Evolutionary conservation across 2,113 vertebrate genomes (phyloP), one percentile per base, ranked within the genome.

Genomic region (Psittacus erithacus): DNA sequence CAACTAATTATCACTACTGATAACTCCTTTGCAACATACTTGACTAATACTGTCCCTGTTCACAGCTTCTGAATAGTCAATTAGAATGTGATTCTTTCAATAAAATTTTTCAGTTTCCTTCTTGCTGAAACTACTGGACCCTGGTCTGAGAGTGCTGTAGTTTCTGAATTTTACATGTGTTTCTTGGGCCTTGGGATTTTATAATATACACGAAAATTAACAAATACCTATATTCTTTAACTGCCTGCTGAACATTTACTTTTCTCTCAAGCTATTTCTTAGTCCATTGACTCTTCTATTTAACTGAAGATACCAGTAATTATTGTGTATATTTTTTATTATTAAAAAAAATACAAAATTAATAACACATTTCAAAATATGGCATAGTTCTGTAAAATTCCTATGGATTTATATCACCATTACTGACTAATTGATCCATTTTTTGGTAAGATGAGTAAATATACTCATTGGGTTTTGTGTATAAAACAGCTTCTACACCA

Each of bases 101-200:
- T 52, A 68, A 16, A 29, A 8, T 90, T 92, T 92, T 95, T 88
- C 80, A 38, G 46, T 95, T 91, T 92, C n/a, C 31, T 73, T 57
- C 64, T 79, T 92, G 44, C 17, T 86, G 60, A 73, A 94, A 82
- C 41, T 78, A 65, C 44, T 65, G 62, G 64, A 79, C 59, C 46
- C 68, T 95, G 28, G 31, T 89, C 76, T 86, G 77, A 86, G 57
- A 71, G 64, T 49, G 25, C 27, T 39, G 4, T 53, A 8, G 22
- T 81, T 92, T 94, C 90, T 79, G 71, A 88, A 83, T 88, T 93
- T 88, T 75, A 23, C 20, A 29, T n/a, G 43, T 60, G 22, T 64
- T 94, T 69, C 62, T 84, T 60, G 8, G 33, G 10, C 27, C 11
- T 76, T 39, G 57, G n/a, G 78, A 69, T 84, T 88, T 90, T 93